These are phyloP conservation scores for Leucophora obtusa DNA, from an alignment of 2,888 invertebrate genomes.

Conservation along the genomic window DNA sequence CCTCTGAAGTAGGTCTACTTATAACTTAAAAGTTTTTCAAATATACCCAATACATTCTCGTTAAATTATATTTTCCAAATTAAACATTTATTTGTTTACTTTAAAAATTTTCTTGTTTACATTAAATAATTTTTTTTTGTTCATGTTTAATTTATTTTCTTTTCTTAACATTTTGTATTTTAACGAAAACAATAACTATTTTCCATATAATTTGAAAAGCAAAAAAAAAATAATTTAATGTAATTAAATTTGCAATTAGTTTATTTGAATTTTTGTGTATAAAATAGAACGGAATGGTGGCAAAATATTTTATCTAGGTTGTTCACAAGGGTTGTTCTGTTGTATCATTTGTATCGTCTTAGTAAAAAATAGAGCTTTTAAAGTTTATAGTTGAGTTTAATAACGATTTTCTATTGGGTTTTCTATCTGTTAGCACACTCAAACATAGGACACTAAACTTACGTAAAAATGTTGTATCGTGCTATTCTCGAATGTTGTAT, in stretches of 20 bases:
- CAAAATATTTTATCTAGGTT: background rate
- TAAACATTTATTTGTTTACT: background rate
- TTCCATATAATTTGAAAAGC: background rate
- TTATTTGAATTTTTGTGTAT: background rate
- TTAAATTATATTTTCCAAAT: background rate
- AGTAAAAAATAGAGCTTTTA: no score
- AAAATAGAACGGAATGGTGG: background rate
- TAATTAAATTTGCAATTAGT: constrained; percentile 6
- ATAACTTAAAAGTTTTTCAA: no score
- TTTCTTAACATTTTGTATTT: constrained; percentile 1
- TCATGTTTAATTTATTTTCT: background rate
- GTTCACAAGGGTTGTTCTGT: no score
- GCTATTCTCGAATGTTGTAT: no score
- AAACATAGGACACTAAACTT: no score
- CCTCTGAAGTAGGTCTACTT: no score
- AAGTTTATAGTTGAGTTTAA: no score
- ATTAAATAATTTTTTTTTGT: background rate
- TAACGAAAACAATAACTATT: background rate
- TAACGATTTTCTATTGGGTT: no score
- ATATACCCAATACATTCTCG: background rate
- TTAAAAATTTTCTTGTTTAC: background rate
- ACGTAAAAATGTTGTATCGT: no score
- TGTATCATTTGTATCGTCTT: no score
- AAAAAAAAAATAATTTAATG: background rate
- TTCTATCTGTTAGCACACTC: no score